phyloP scores from a whole-genome alignment of 2,888 invertebrate genomes.

The Drosophila demipolita region DNA sequence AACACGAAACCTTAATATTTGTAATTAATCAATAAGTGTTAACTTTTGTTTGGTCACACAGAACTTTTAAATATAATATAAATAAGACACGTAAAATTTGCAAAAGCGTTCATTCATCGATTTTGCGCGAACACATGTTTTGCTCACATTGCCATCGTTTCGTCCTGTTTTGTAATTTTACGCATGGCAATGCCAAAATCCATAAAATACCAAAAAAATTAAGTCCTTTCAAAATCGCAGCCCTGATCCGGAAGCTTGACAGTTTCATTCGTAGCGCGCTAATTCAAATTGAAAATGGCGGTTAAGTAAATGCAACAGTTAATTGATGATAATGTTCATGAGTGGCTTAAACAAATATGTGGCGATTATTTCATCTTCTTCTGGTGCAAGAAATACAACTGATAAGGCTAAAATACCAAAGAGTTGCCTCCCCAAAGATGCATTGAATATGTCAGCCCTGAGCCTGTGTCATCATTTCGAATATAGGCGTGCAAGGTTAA shows the following conservation, averaged over 20 bases:
- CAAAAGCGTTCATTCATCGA: constrained; percentile 65
- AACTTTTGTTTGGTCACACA: constrained; percentile 19
- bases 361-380: background rate
- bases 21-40: constrained; percentile 31
- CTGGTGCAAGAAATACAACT: background rate
- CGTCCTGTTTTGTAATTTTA: constrained; percentile 44
- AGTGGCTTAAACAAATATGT: background rate
- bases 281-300: constrained; percentile 9
- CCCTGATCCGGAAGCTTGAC: constrained; percentile 26
- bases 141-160: constrained; percentile 9
- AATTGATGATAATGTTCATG: background rate
- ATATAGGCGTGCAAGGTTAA: background rate
- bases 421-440: background rate
- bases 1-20: background rate
- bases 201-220: constrained; percentile 12
- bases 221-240: constrained; percentile 37
- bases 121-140: constrained; percentile 76
- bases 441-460: background rate
- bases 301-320: no score
- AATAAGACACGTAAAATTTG: constrained; percentile 18
- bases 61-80: constrained; percentile 24
- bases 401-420: background rate
- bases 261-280: constrained; percentile 8
- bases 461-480: background rate
- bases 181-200: constrained; percentile 32